Evolutionary conservation across 2,113 vertebrate species (phyloP).

Genomic region (Onychostruthus taczanowskii): DNA sequence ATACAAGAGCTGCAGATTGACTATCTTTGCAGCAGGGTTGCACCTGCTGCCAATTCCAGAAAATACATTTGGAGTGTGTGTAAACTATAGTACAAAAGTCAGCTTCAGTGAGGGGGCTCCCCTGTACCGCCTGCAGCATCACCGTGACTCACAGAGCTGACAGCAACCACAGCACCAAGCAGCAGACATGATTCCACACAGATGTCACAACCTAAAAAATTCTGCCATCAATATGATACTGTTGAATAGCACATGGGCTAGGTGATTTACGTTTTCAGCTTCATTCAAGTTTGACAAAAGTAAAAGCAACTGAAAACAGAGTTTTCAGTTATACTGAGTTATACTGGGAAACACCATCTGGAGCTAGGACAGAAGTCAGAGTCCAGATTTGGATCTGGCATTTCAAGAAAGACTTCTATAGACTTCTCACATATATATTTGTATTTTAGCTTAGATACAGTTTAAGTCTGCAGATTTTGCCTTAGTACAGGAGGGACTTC

Average conservation of each 20-base stretch:
- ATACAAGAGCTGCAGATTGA: background rate
- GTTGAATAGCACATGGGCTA: background rate
- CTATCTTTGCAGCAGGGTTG: background rate
- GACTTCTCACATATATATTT: background rate
- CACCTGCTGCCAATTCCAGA: background rate
- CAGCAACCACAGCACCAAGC: background rate
- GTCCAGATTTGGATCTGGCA: background rate
- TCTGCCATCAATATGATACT: background rate
- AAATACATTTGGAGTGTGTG: background rate
- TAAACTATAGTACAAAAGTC: background rate
- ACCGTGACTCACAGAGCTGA: background rate
- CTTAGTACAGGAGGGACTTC: background rate
- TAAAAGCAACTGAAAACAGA: background rate
- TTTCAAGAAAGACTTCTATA: background rate
- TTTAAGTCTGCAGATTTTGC: background rate
- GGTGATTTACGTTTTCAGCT: background rate
- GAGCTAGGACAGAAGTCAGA: background rate
- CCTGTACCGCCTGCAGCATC: fast-evolving
- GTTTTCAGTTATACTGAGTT: background rate
- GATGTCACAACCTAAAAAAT: background rate
- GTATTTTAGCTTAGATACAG: background rate
- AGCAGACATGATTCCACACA: fast-evolving
- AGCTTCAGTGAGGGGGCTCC: background rate
- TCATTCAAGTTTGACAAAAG: background rate
- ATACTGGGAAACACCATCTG: background rate